Percentiles rank a stretch among this genome's conserved stretches.
Evolutionary conservation across 2,888 invertebrate genomes (phyloP).

Genomic region (Rotaria sp.): DNA sequence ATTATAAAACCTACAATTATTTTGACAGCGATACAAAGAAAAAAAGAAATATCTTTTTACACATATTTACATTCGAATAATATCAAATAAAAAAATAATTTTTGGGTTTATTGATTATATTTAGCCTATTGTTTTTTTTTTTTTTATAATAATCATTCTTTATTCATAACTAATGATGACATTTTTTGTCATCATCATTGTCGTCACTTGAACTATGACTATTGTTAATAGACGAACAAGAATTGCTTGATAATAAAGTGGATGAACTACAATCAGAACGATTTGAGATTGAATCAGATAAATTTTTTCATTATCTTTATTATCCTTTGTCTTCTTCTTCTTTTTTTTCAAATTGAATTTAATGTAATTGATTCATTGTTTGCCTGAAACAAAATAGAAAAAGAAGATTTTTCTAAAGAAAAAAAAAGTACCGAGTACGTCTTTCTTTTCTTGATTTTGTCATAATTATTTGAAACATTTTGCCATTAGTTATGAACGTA

Average conservation of each 20-base stretch:
- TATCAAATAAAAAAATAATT: background rate
- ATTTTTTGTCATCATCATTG: background rate
- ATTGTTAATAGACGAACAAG: background rate
- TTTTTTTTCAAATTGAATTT: background rate
- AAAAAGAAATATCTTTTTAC: background rate
- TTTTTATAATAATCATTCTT: background rate
- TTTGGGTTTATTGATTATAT: background rate
- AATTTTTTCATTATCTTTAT: background rate
- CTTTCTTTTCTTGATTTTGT: too few relatives aligned
- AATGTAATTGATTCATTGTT: too few relatives aligned
- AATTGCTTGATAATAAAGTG: background rate
- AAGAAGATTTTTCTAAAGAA: too few relatives aligned
- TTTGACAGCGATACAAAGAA: background rate
- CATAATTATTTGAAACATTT: too few relatives aligned
- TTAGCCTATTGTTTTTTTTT: background rate
- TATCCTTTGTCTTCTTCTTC: background rate
- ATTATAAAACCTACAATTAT: background rate
- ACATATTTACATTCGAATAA: background rate
- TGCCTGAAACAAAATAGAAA: too few relatives aligned
- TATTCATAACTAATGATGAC: background rate
- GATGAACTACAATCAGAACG: too few relatives aligned
- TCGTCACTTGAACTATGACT: background rate
- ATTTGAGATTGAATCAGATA: too few relatives aligned
- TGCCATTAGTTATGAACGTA: too few relatives aligned
- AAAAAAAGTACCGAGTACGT: too few relatives aligned